These are phyloP conservation scores for Gnathonemus echidnorhynchus DNA, from an alignment of 2,113 vertebrate species.

Conservation along the genomic window DNA sequence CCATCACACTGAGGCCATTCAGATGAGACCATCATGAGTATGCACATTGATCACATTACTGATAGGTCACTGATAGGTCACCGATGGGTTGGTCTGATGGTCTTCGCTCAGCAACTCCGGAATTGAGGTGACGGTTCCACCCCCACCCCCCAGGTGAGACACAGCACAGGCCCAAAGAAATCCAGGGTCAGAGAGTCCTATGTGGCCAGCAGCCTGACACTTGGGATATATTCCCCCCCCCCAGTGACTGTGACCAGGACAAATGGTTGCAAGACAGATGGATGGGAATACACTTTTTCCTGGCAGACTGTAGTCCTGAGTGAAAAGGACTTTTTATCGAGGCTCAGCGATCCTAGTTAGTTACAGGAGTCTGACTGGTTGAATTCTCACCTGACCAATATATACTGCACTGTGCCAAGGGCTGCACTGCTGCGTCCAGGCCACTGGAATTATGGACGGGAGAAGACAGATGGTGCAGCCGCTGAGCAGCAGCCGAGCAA, in stretches of 20 bases:
- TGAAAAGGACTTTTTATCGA: not conserved
- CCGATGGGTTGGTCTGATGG: no score
- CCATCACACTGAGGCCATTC: not conserved
- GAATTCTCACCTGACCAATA: slow-evolving; percentile 15
- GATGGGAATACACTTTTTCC: not conserved
- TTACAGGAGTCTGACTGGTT: not conserved
- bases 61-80: no score
- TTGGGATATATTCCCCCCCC: not conserved
- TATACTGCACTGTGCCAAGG: not conserved
- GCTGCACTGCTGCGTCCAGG: not conserved
- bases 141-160: no score
- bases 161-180: no score
- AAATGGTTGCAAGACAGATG: not conserved
- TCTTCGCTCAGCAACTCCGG: no score
- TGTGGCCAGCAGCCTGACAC: no score
- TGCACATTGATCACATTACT: no score
- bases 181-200: no score
- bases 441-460: not conserved
- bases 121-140: no score
- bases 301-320: not conserved
- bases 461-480: slow-evolving; percentile 14
- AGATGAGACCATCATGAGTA: not conserved
- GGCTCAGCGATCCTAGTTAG: not conserved
- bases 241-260: not conserved
- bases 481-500: not conserved